Evolutionary conservation across 2,797 vertebrate species (phyloP), one percentile per base, ranked within the genome.

Genomic region (Gymnoscopelus microlampas): DNA sequence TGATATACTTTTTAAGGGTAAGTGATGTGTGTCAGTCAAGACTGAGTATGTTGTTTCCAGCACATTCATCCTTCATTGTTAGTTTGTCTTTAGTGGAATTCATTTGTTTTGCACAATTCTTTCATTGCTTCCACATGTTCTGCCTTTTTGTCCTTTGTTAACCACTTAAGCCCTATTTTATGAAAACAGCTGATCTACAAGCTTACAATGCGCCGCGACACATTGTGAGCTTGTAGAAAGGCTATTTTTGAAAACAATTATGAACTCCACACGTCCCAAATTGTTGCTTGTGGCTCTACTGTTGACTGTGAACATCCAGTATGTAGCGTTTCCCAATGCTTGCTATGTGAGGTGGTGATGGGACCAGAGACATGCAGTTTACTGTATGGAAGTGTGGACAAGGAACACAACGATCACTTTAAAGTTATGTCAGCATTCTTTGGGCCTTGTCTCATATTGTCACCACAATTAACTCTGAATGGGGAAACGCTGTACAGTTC

Each of bases 371-470:
- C 61, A 12, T 64, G 11, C 10, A 13, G n/a, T 63, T 24, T 14
- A n/a, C 13, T 51, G 50, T 29, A 24, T 48, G 9, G 60, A 39
- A 14, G 49, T 54, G 9, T 26, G 57, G 1, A 47, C 59, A 49
- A n/a, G 60, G 8, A 24, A 70, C 73, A 81, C 75, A 80, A 85
- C 76, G 74, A 80, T 77, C 10, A 44, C 26, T 10, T 66, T 3
- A 64, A 3, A 70, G 73, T 14, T 13, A 57, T 57, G 26, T 59
- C 67, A 69, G 67, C 57, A 55, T 79, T 66, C 48, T 68, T 63
- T 51, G 29, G 55, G 48, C 55, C 39, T 44, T 15, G 48, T 55
- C 4, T 10, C 12, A 65, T 60, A 48, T 51, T 58, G n/a, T 61
- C 32, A 48, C 51, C 60, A 76, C 62, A 71, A 57, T 49, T 47